phyloP scores from a whole-genome alignment of 2,888 invertebrate species.

The Encarsia formosa region DNA sequence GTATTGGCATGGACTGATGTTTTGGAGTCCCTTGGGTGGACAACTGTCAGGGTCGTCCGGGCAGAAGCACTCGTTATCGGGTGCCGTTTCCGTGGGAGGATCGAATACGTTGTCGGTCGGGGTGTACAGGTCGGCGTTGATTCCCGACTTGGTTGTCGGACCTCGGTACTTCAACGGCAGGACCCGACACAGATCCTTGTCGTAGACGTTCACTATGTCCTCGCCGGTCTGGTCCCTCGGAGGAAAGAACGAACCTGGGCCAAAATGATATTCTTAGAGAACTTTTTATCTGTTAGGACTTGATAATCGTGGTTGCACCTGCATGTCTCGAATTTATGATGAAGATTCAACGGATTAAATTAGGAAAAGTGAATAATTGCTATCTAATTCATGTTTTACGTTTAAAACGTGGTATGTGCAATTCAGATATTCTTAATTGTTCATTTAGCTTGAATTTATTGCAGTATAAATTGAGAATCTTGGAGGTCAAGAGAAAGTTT shows the following conservation, averaged over 20 bases:
- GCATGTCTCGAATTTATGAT: no score
- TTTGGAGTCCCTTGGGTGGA: conserved; percentile 73
- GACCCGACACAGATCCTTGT: conserved; percentile 81
- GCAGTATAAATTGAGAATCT: no score
- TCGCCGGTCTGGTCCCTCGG: conserved; percentile 60
- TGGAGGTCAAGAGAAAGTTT: no score
- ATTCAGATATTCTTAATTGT: no score
- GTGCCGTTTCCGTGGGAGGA: conserved; percentile 54
- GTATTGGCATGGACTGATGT: conserved; percentile 83
- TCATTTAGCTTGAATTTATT: no score
- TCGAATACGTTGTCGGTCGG: conserved; percentile 66
- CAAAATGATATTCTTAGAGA: no score
- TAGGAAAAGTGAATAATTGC: no score
- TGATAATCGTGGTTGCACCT: no score
- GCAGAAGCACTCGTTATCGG: conserved; percentile 69
- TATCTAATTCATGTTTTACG: no score
- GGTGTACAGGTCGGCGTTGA: conserved; percentile 69
- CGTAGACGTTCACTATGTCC: conserved; percentile 72
- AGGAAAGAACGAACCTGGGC: conserved; percentile 83
- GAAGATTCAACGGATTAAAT: no score
- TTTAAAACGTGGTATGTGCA: no score
- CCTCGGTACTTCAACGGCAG: conserved; percentile 70
- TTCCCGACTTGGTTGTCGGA: conserved; percentile 68
- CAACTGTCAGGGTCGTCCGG: conserved; percentile 64
- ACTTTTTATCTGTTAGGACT: no score